These are phyloP conservation scores for Prionailurus viverrinus DNA, from an alignment of 2,113 vertebrate genomes.

Conservation along the genomic window DNA sequence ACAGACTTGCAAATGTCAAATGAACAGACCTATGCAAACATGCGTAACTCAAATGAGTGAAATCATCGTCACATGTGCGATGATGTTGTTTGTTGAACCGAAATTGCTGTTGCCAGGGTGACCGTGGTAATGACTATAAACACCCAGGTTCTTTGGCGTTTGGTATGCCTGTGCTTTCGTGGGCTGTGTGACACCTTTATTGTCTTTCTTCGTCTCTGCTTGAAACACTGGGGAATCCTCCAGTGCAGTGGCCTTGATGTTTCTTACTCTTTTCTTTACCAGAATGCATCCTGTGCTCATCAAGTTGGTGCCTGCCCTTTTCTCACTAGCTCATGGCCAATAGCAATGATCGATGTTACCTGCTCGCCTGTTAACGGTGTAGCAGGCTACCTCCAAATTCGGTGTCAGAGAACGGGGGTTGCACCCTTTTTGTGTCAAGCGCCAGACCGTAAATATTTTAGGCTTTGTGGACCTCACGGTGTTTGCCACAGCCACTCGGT, in stretches of 20 bases:
- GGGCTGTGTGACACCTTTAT: background rate
- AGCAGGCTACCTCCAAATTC: background rate
- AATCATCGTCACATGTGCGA: background rate
- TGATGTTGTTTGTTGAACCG: background rate
- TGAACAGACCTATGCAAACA: background rate
- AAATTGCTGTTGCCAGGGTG: background rate
- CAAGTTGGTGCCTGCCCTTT: background rate
- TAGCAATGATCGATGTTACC: background rate
- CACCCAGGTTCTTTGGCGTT: background rate
- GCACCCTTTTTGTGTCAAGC: background rate
- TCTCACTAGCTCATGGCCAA: background rate
- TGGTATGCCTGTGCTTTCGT: background rate
- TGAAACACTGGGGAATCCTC: background rate
- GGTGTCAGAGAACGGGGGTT: background rate
- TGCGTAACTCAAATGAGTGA: background rate
- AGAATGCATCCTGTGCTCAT: background rate
- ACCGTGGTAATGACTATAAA: accelerated
- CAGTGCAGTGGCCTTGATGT: no score
- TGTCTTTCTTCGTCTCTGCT: background rate
- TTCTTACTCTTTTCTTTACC: background rate
- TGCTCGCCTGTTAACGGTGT: background rate
- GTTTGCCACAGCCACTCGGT: background rate
- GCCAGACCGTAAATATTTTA: background rate
- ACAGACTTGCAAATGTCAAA: background rate
- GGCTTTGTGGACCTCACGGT: background rate